Conservation (phyloP, 2,113 vertebrate species). For the Halcyon malimbica region DNA sequence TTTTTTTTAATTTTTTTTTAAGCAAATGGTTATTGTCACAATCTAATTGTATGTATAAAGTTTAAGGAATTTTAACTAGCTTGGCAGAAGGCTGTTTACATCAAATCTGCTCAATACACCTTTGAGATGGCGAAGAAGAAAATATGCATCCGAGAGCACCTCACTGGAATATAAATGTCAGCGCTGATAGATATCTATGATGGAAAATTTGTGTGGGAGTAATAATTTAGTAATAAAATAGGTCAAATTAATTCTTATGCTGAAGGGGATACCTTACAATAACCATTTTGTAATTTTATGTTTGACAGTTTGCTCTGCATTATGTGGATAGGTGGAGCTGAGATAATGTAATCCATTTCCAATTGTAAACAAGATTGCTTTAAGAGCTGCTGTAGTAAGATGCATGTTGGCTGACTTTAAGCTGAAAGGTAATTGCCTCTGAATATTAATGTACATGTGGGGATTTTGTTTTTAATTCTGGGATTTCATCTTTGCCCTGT, state of each 20-base stretch:
- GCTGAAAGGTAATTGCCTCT: slow-evolving; percentile 64
- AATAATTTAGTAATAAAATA: slow-evolving; percentile 73
- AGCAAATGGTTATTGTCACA: slow-evolving; percentile 26
- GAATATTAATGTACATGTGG: slow-evolving; percentile 64
- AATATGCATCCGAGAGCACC: slow-evolving; percentile 32
- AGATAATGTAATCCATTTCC: slow-evolving; percentile 65
- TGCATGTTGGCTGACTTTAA: slow-evolving; percentile 50
- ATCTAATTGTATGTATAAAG: slow-evolving; percentile 58
- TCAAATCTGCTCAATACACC: slow-evolving; percentile 56
- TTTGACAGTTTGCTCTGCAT: slow-evolving; percentile 62
- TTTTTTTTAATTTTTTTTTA: neutral
- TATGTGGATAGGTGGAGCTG: slow-evolving; percentile 51
- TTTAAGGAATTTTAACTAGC: slow-evolving; percentile 60
- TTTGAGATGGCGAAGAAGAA: slow-evolving; percentile 41
- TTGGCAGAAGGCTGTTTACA: slow-evolving; percentile 55
- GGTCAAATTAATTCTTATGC: slow-evolving; percentile 66
- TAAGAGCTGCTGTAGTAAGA: slow-evolving; percentile 66
- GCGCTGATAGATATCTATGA: slow-evolving; percentile 58
- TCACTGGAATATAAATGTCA: slow-evolving; percentile 63
- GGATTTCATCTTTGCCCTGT: slow-evolving; percentile 56
- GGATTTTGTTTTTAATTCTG: slow-evolving; percentile 61
- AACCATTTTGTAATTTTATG: slow-evolving; percentile 69
- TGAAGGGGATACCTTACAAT: slow-evolving; percentile 67
- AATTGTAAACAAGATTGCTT: slow-evolving; percentile 65
- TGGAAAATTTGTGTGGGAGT: slow-evolving; percentile 71